Evolutionary conservation across 1,140 invertebrate genomes (phyloP), one percentile per base, ranked within the genome.

Genomic region (Yoshiicerus persimilis): DNA sequence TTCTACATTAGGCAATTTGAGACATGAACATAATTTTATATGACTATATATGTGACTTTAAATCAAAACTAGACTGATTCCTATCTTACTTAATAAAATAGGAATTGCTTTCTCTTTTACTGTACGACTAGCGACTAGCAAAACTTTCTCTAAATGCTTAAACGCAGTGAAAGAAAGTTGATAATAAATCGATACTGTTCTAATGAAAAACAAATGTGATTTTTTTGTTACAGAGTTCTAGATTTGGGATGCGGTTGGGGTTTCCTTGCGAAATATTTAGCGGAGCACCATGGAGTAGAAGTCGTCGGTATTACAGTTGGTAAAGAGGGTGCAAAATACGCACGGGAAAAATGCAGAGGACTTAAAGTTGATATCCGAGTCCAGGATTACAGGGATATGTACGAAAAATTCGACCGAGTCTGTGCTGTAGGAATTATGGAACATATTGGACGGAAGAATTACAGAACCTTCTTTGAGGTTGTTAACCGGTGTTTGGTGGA

Each of bases 211-310:
- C n/a, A n/a, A n/a, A n/a, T n/a, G n/a, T n/a, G n/a, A n/a, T 27
- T 10, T 30, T 30, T 30, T 70, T 70, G 4, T 8, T 10, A 0
- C 23, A 70, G 64, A 30, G 77, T 83, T 83, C 77, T 83, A 13
- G 84, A 86, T 38, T 8, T 86, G 0, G 84, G 84, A n/a, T 92
- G 91, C 75, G 88, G 92, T 9, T 92, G 92, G 92, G 92, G 92
- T 41, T 86, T 86, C 13, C 38, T 90, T 0, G 47, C 77, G 0
- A 64, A 86, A 66, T 88, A 86, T 62, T 39, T 89, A 11, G 90
- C 89, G 13, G 86, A 90, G 41, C 86, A 89, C 25, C 87, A 90
- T 56, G 86, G 86, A 23, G 88, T 88, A 4, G 56, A 75, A 34
- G 88, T 86, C 20, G 88, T 89, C 2, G 89, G 89, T 23, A 75